phyloP scores from a whole-genome alignment of 2,888 invertebrate genomes.

The Lissonota sp. region DNA sequence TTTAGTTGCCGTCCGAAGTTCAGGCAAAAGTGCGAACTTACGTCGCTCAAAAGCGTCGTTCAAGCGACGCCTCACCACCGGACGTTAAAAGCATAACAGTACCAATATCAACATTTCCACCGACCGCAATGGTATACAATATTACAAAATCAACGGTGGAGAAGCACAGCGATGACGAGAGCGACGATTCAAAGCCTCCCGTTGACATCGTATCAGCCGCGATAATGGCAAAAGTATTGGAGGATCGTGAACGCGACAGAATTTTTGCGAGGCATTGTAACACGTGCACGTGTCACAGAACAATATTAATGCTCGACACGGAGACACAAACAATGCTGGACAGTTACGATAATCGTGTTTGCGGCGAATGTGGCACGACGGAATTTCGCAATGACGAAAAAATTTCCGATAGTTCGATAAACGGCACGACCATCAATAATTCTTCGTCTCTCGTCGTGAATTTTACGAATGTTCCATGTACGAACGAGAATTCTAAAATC shows the following conservation, averaged over 20 bases:
- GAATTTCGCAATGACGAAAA: slow-evolving; percentile 61
- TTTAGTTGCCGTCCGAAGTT: slow-evolving; percentile 94
- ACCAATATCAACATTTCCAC: slow-evolving; percentile 92
- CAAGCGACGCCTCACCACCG: slow-evolving; percentile 84
- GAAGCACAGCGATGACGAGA: slow-evolving; percentile 84
- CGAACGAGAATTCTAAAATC: slow-evolving; percentile 53
- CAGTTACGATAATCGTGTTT: slow-evolving; percentile 42
- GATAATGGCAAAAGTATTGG: slow-evolving; percentile 95
- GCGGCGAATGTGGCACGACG: slow-evolving; percentile 67
- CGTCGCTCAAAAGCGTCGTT: slow-evolving; percentile 87
- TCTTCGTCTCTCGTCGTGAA: slow-evolving; percentile 7
- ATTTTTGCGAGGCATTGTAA: slow-evolving; percentile 93
- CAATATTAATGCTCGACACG: slow-evolving; percentile 77
- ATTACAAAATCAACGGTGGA: slow-evolving; percentile 81
- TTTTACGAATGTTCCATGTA: slow-evolving; percentile 28
- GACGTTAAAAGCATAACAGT: slow-evolving; percentile 89
- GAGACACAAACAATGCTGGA: slow-evolving; percentile 77
- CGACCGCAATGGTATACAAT: slow-evolving; percentile 92
- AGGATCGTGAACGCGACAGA: slow-evolving; percentile 93
- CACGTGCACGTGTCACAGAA: slow-evolving; percentile 89
- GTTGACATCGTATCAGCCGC: slow-evolving; percentile 93
- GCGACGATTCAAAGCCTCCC: slow-evolving; percentile 85
- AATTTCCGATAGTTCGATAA: slow-evolving; percentile 28
- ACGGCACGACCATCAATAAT: slow-evolving; percentile 33
- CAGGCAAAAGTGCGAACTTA: slow-evolving; percentile 95